phyloP scores from a whole-genome alignment of 2,113 vertebrate species.

The Nestor notabilis region DNA sequence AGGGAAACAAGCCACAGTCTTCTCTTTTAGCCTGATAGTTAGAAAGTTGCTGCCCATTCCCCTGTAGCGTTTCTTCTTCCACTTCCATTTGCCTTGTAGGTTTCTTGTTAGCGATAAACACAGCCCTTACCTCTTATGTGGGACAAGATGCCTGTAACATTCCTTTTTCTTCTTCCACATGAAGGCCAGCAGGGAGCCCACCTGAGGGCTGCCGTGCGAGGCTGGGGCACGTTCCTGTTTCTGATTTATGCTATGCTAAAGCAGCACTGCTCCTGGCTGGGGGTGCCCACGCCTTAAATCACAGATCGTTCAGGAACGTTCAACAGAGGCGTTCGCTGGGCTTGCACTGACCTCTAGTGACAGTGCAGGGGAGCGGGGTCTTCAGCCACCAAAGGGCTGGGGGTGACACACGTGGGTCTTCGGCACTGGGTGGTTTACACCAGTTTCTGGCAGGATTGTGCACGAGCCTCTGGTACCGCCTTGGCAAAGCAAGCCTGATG shows the following conservation, averaged over 20 bases:
- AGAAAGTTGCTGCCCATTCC: neutral
- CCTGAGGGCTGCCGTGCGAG: neutral
- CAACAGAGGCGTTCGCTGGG: conserved; percentile 1
- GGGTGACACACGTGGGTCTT: neutral
- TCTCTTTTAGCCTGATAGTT: neutral
- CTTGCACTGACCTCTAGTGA: conserved; percentile 79
- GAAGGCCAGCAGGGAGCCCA: neutral
- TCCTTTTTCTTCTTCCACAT: neutral
- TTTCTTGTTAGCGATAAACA: neutral
- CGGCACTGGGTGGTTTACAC: accelerated
- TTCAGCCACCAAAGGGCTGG: neutral
- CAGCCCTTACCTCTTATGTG: neutral
- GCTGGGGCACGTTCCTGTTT: neutral
- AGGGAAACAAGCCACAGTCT: neutral
- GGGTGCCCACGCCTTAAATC: neutral
- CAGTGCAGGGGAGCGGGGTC: conserved; percentile 14
- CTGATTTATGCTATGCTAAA: neutral
- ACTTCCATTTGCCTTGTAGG: neutral
- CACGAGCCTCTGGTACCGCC: neutral
- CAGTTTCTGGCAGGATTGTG: neutral
- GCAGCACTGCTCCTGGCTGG: neutral
- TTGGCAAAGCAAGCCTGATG: neutral
- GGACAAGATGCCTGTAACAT: neutral
- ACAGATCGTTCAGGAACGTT: neutral
- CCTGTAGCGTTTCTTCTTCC: neutral